phyloP scores from a whole-genome alignment of 2,888 invertebrate genomes.

The Chalcis sispes region DNA sequence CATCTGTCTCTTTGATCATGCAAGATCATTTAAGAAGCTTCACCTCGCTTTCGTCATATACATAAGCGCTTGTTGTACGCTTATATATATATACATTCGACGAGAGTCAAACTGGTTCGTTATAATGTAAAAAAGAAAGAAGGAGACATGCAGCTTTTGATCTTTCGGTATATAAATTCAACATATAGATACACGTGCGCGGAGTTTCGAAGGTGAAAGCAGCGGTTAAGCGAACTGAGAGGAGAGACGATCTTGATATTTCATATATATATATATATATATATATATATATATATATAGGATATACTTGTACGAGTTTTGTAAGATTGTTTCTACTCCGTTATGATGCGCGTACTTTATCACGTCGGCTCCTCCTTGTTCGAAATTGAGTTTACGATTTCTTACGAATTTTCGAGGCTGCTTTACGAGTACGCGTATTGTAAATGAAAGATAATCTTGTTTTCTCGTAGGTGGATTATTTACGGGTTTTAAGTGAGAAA shows the following conservation, averaged over 20 bases:
- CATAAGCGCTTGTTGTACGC: neutral
- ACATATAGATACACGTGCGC: no score
- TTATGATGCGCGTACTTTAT: no score
- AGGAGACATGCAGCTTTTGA: no score
- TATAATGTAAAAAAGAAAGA: neutral
- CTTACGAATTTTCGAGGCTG: no score
- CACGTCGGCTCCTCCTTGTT: no score
- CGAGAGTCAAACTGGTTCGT: constrained; percentile 18
- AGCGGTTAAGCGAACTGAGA: neutral
- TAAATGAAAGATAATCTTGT: no score
- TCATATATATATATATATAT: neutral
- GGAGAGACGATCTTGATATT: constrained; percentile 27
- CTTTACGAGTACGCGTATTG: no score
- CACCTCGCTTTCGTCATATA: constrained; percentile 11
- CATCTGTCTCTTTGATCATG: neutral
- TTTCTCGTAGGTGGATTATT: no score
- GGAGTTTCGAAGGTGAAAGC: constrained; percentile 45
- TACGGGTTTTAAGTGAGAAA: no score
- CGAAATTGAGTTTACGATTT: no score
- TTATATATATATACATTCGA: neutral
- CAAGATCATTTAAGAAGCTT: constrained; percentile 1
- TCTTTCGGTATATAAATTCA: no score
- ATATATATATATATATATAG: neutral
- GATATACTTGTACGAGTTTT: neutral
- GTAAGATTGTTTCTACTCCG: neutral